Percentiles rank a stretch among this genome's conserved stretches.
These are phyloP conservation scores for Peucedramus taeniatus DNA, from an alignment of 2,113 vertebrate genomes.

Conservation along the genomic window DNA sequence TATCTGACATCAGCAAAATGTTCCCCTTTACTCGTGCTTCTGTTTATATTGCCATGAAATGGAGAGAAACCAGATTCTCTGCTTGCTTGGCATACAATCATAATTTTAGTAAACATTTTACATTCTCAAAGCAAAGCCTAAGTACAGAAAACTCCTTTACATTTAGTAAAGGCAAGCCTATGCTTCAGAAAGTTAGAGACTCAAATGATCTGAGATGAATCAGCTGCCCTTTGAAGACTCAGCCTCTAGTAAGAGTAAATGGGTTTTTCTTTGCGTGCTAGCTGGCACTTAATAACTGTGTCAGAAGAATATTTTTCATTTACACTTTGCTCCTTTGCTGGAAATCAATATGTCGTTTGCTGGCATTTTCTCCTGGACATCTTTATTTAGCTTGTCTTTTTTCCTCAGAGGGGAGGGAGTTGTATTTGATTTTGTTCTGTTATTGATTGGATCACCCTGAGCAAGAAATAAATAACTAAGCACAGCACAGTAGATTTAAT, in stretches of 20 bases:
- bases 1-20: neutral
- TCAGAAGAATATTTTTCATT: slow-evolving; percentile 75
- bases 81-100: neutral
- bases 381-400: slow-evolving; percentile 72
- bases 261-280: slow-evolving; percentile 30
- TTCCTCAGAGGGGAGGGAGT: slow-evolving; percentile 40
- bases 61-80: neutral
- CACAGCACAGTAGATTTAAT: slow-evolving; percentile 62
- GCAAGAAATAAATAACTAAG: slow-evolving; percentile 73
- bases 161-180: neutral
- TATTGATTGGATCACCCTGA: slow-evolving; percentile 71
- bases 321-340: slow-evolving; percentile 66
- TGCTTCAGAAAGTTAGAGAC: neutral
- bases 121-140: neutral
- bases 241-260: slow-evolving; percentile 32
- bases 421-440: slow-evolving; percentile 65
- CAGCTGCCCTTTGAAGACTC: slow-evolving; percentile 18
- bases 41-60: neutral
- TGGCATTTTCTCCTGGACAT: slow-evolving; percentile 58
- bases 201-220: neutral
- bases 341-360: slow-evolving; percentile 72
- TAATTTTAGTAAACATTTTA: neutral
- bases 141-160: neutral
- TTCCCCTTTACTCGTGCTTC: neutral
- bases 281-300: slow-evolving; percentile 63